Base-by-base conservation (phyloP, 1,140 invertebrate species). In the Drosophila rhopaloa region DNA sequence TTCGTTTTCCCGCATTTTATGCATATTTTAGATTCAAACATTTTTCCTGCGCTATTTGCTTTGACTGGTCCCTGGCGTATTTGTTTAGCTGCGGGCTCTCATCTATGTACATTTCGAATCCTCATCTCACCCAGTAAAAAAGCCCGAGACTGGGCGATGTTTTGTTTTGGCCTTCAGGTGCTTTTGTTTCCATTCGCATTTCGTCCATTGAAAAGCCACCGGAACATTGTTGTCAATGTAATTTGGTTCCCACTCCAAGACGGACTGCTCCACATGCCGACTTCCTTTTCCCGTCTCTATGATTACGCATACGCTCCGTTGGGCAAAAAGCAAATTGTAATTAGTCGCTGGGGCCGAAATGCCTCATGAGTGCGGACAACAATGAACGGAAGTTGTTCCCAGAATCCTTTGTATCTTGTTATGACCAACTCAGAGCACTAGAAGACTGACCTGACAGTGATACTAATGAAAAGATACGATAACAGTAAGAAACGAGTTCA, bases 281-380 rank as follows among this genome's bases (percentile, higher is more conserved):
- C 47, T 61, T 56, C 58, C 41, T 53, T 54, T 62, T 38, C 37
- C 70, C 32, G 16, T 68, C 79, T 60, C 53, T 71, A 65, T 68
- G 73, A 85, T 85, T 84, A 61, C 83, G 83, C 48, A 72, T 81
- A 86, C 83, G 83, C 82, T 29, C 70, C 63, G 82, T 82, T 82
- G 79, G 56, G 24, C 79, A 73, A 63, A 76, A 54, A 54, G 71
- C 79, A 79, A 79, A 79, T 79, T 62, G 79, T 83, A 86, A 86
- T 86, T 88, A 86, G 76, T 88, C 55, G 48, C 71, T 76, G 44
- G 61, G 71, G 63, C 80, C 80, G 63, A 51, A 81, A 38, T 65
- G 53, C 47, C 46, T 19, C 16, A 29, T 68, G 65, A 35, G 61
- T 41, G 19, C 9, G 61, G 37, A 62, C 41, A 72, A 27, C 56